Evolutionary conservation across 2,888 invertebrate species (phyloP), one percentile per base, ranked within the genome.

Genomic region (Pandemis cinnamomeana): DNA sequence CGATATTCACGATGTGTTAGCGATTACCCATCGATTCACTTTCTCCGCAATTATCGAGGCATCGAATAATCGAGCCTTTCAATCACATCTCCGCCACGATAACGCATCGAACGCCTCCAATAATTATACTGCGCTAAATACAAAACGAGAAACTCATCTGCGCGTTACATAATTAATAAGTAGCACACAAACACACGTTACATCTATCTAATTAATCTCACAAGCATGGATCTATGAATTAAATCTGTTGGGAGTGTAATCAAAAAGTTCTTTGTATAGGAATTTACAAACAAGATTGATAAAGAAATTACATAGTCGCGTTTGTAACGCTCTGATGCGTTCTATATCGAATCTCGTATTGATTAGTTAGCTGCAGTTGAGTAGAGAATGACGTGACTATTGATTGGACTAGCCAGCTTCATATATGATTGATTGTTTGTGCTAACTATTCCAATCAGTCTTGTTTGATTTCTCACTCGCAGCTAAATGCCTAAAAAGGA

Each of bases 11-110:
- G 76, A 77, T 76, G 75, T 71, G 75, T 76, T 76, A 79, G 81
- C 77, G 81, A 81, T 86, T 82, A 73, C 73, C 70, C 70, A 86
- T 85, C 84, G 83, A 84, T 85, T 82, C 77, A 86, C 88, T 89
- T 89, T 89, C 88, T 81, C 89, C 73, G 74, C 77, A 76, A 76
- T 78, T 79, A 80, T 81, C 82, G 77, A 51, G 51, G 46, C 55
- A 73, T 71, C 75, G 60, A 62, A 72, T 77, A 80, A 83, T 83
- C 83, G 78, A 79, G 78, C 80, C 76, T 79, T 82, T 82, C 81
- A 79, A 86, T 86, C 82, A 80, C 78, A 86, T 85, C 82, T 79
- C 77, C 77, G 71, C 72, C 75, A 76, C 66, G 70, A 73, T 73
- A 70, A 70, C 69, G 73, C 70, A 70, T 66, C 60, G 60, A 70